Evolutionary conservation across 2,888 invertebrate species (phyloP), one percentile per base, ranked within the genome.

Genomic region (Archips xylosteana): DNA sequence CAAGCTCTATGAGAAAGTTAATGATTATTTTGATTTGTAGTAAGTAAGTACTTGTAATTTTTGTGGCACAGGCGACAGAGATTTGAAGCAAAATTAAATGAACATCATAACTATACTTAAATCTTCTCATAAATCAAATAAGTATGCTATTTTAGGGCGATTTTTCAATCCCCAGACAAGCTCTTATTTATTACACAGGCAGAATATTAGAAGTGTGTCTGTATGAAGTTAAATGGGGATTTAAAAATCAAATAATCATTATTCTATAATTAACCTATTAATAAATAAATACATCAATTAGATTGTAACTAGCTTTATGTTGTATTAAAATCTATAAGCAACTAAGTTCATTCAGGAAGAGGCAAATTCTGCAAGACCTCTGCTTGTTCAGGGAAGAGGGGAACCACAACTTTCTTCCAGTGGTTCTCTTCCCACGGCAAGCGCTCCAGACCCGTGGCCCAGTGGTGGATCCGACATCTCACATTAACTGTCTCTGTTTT

Each of bases 381-480:
- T 49, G 92, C 92, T 85, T 95, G 94, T 78, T 94, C 94, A 2
- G 92, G 90, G 69, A 97, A 95, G 36, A 97, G 89, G 0, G 96
- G 89, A 76, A 96, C 95, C 23, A 84, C 81, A 8, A 94, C 91
- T 79, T 92, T 87, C 78, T 94, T 95, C 96, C 96, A 96, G 83
- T 95, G 95, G 39, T 94, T 78, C 70, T 89, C 87, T 23, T 81
- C 86, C 89, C 89, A 90, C 1, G 91, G 92, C 36, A 97, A 82
- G 73, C 96, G 92, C 4, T 97, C 96, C 51, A 95, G 88, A 3
- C 96, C 95, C 4, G 96, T 96, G 71, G 96, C 96, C 96, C 97
- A 97, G 84, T 98, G 98, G 85, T 97, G 96, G 70, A 98, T 95
- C 78, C 96, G 94, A 85, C 98, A 98, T 76, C 97, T 95, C 0